Conservation (phyloP, 1,140 invertebrate species). For the Drosophila virilis region DNA sequence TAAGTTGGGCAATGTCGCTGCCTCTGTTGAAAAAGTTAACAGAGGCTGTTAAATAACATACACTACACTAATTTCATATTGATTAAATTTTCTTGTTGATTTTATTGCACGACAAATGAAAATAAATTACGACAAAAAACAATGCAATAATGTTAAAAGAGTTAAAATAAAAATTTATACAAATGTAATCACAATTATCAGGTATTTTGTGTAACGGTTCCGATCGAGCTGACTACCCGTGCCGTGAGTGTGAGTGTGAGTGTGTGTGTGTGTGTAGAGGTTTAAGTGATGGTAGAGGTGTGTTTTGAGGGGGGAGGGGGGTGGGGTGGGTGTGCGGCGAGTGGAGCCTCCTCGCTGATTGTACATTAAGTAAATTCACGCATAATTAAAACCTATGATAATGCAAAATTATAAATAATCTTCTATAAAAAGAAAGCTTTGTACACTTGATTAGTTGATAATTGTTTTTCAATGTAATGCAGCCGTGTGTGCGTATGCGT, state of each 20-base stretch:
- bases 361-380: conserved; percentile 51
- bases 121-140: conserved; percentile 66
- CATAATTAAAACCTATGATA: conserved; percentile 50
- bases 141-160: conserved; percentile 51
- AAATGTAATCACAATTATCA: conserved; percentile 75
- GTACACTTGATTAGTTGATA: conserved; percentile 64
- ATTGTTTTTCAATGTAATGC: conserved; percentile 50
- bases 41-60: conserved; percentile 27
- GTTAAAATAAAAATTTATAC: conserved; percentile 59
- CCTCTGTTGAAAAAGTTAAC: conserved; percentile 55
- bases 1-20: conserved; percentile 56
- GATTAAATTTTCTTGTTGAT: conserved; percentile 31
- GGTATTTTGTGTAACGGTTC: conserved; percentile 64
- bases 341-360: conserved; percentile 48
- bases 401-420: conserved; percentile 73
- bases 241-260: conserved; percentile 25
- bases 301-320: neutral
- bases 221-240: conserved; percentile 26
- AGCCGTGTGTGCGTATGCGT: conserved; percentile 63
- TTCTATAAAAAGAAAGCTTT: conserved; percentile 69
- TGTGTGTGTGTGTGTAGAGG: conserved; percentile 16
- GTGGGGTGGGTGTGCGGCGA: conserved; percentile 57
- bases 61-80: neutral
- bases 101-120: conserved; percentile 71
- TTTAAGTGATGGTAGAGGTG: conserved; percentile 11